Evolutionary conservation across 2,888 invertebrate genomes (phyloP), one percentile per base, ranked within the genome.

Genomic region (Cataglyphis livida): DNA sequence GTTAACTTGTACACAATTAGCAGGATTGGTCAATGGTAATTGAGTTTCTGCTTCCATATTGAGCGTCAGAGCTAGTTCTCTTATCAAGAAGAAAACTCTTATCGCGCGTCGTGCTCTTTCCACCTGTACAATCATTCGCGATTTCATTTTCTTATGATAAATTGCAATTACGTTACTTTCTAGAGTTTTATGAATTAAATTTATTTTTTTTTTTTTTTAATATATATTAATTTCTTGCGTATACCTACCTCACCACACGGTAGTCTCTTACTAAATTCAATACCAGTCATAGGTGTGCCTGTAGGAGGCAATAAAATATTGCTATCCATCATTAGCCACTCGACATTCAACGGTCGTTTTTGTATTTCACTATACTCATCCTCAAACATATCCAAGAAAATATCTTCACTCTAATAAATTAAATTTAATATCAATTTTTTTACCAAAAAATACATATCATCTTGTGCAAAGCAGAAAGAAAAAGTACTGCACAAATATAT

Each of bases 381-480:
- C 95, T 99, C 99, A 94, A 99, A 99, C 96, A 99, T 98, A 94
- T 99, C 99, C 82, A 99, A 95, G 95, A 99, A 99, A 91, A 99
- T 98, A 93, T 99, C 99, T 95, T 99, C 99, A 91, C 98, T 98
- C 96, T 96, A 92, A 21, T 5, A n/a, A 15, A 86, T 28, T 7
- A 61, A 59, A 62, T 73, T 76, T 76, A 32, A 57, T 64, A 64
- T 57, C n/a, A n/a, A 9, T 64, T 61, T 38, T 65, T 44, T 64
- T 62, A 25, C 41, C 0, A 25, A 59, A 41, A 44, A 18, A 38
- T n/a, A n/a, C 35, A 44, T 62, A 28, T 25, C 10, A 10, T 44
- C 5, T 25, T 25, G n/a, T n/a, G 44, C 10, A 25, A 74, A 4
- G 28, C 0, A 6, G 21, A 9, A 44, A 5, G 4, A 51, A 32